Percentiles rank a stretch among this genome's conserved stretches.
These are phyloP conservation scores for Haemorhous mexicanus DNA, from an alignment of 2,113 vertebrate species.

Conservation along the genomic window DNA sequence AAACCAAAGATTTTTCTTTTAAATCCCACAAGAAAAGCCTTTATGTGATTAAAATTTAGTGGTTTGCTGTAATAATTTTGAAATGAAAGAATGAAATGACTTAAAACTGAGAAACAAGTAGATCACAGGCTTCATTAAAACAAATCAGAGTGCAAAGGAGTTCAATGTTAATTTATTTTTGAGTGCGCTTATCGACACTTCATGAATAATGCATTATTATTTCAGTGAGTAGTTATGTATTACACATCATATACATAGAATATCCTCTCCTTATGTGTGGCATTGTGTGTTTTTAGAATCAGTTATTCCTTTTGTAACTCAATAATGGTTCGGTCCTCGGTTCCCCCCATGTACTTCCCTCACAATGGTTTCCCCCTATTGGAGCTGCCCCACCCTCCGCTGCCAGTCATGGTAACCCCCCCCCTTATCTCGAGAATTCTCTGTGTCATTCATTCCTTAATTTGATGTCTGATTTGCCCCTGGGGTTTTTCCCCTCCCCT, in stretches of 20 bases:
- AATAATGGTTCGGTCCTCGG: no score
- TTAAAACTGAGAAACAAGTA: constrained; percentile 12
- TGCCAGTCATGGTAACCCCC: no score
- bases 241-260: background rate
- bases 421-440: no score
- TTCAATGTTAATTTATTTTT: constrained; percentile 10
- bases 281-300: no score
- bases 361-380: no score
- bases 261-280: background rate
- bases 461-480: no score
- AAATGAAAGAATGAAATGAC: background rate
- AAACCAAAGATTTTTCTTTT: constrained; percentile 20
- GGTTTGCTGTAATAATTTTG: constrained; percentile 13
- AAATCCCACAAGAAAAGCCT: background rate
- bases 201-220: constrained; percentile 9
- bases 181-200: background rate
- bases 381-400: no score
- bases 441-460: no score
- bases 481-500: no score
- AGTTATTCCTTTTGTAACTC: no score
- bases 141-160: constrained; percentile 11
- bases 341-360: no score
- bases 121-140: constrained; percentile 38
- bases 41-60: constrained; percentile 21
- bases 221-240: background rate